Evolutionary conservation across 2,797 vertebrate genomes (phyloP).

Genomic region (Sebastes umbrosus): DNA sequence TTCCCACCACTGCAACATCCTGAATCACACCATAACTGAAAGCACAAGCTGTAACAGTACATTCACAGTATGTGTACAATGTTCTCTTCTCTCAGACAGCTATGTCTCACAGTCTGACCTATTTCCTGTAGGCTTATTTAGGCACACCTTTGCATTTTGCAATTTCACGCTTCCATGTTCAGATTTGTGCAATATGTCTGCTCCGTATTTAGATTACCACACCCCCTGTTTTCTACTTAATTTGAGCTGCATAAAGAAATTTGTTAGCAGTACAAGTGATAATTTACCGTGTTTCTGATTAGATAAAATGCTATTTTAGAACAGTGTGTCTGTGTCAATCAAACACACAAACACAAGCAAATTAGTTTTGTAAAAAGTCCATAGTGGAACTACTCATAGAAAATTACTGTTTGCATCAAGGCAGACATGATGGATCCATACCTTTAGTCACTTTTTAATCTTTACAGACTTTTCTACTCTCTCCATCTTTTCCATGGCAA

Average conservation of each 20-base stretch:
- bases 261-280: neutral
- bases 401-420: neutral
- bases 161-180: neutral
- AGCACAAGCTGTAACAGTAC: slow-evolving; percentile 7
- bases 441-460: neutral
- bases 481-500: too few species aligned
- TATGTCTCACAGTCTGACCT: slow-evolving; percentile 19
- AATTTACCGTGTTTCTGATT: neutral
- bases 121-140: neutral
- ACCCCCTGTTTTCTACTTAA: neutral
- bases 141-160: slow-evolving; percentile 18
- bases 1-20: slow-evolving; percentile 37
- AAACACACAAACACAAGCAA: neutral
- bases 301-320: neutral
- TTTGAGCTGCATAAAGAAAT: neutral
- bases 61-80: neutral
- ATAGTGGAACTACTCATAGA: neutral
- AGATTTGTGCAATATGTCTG: neutral
- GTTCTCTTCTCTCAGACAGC: slow-evolving; percentile 15
- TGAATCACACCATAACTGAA: slow-evolving; percentile 16
- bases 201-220: neutral
- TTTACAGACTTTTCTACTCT: neutral
- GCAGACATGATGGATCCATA: neutral
- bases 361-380: neutral
- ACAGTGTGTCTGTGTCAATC: neutral